Percentiles rank a stretch among this genome's conserved stretches.
Evolutionary conservation across 2,888 invertebrate genomes (phyloP).

Genomic region (Dermolepida albohirtum): DNA sequence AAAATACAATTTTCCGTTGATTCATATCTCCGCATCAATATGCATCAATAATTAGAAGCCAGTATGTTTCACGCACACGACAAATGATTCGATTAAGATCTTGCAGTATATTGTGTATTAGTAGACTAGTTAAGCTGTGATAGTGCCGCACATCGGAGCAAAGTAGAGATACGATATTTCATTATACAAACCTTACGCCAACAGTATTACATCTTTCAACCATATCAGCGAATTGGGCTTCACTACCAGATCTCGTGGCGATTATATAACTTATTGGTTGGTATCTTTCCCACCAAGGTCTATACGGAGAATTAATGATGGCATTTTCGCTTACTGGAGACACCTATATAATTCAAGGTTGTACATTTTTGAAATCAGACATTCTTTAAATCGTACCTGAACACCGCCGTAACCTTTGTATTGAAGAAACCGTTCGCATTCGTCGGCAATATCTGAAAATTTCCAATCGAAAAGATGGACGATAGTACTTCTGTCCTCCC

Average conservation of each 20-base stretch:
- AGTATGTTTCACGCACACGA: too few relatives aligned
- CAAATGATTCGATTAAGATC: too few relatives aligned
- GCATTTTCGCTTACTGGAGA: conserved; percentile 83
- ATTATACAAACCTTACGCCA: conserved; percentile 72
- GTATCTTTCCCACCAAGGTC: conserved; percentile 92
- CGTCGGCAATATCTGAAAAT: conserved; percentile 81
- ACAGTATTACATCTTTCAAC: conserved; percentile 81
- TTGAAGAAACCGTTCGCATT: conserved; percentile 83
- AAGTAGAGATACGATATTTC: too few relatives aligned
- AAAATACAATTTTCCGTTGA: too few relatives aligned
- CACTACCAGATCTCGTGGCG: conserved; percentile 81
- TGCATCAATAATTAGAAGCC: too few relatives aligned
- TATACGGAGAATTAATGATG: conserved; percentile 59
- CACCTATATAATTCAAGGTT: conserved; percentile 65
- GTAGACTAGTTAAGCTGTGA: too few relatives aligned
- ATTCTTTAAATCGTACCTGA: conserved; percentile 67
- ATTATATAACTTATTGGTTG: conserved; percentile 86
- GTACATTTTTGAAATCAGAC: neutral
- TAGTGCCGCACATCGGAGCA: too few relatives aligned
- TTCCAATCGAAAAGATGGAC: conserved; percentile 87
- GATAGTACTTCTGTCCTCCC: conserved; percentile 69
- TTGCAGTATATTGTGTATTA: too few relatives aligned
- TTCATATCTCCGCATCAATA: too few relatives aligned
- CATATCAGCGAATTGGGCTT: conserved; percentile 80
- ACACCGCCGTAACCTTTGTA: conserved; percentile 80